phyloP scores from a whole-genome alignment of 2,113 vertebrate genomes.

The Catharus fuscescens region DNA sequence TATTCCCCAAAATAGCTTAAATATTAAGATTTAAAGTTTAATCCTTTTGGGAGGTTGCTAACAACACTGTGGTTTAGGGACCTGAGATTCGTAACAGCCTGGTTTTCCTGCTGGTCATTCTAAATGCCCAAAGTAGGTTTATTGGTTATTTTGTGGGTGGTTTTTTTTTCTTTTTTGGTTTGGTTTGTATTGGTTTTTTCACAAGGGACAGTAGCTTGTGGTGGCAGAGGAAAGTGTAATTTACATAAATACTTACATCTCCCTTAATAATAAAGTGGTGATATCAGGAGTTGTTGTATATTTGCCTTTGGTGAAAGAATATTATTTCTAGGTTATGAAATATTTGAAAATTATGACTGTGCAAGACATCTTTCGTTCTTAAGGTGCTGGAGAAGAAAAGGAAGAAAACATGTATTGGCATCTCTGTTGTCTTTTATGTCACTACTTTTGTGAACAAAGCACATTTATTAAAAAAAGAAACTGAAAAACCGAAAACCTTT shows the following conservation, averaged over 20 bases:
- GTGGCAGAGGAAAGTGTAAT: background rate
- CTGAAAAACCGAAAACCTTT: background rate
- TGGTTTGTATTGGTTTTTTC: background rate
- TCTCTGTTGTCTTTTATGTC: conserved; percentile 79
- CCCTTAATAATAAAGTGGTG: background rate
- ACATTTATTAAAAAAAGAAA: conserved; percentile 81
- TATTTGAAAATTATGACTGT: conserved; percentile 43
- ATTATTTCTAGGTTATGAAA: conserved; percentile 39
- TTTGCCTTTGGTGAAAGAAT: conserved; percentile 56
- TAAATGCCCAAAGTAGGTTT: background rate
- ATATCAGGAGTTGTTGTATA: conserved; percentile 22
- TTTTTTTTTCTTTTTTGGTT: background rate
- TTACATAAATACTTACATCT: background rate
- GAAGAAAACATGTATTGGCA: conserved; percentile 64
- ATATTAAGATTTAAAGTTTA: background rate
- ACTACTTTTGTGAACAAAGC: conserved; percentile 79
- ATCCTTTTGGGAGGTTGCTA: conserved; percentile 28
- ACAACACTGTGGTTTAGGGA: conserved; percentile 35
- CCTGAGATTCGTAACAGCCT: background rate
- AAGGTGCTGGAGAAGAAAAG: conserved; percentile 57
- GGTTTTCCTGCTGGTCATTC: background rate
- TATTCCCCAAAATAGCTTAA: conserved; percentile 22
- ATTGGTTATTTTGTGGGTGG: background rate
- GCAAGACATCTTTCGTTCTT: conserved; percentile 21
- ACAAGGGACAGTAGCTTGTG: background rate